phyloP scores from a whole-genome alignment of 2,888 invertebrate genomes.

The Asteroscopus sphinx region DNA sequence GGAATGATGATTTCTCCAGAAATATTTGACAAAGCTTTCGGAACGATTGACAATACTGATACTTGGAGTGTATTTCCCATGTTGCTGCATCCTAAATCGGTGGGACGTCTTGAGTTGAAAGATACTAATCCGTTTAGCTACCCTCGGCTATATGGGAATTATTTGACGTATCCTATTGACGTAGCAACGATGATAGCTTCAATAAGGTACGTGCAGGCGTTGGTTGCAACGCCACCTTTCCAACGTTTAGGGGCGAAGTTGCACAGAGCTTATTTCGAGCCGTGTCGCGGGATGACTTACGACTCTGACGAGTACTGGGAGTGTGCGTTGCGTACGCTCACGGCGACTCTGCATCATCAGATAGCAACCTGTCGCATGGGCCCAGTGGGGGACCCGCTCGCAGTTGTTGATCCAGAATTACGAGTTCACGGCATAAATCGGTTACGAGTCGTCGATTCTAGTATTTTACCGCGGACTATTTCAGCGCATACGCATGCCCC shows the following conservation, averaged over 20 bases:
- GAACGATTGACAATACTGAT: conserved; percentile 77
- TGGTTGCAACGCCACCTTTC: conserved; percentile 86
- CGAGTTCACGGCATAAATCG: conserved; percentile 84
- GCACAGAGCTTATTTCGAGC: conserved; percentile 90
- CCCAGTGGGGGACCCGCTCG: conserved; percentile 87
- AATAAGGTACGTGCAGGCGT: conserved; percentile 86
- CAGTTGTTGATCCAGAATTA: conserved; percentile 91
- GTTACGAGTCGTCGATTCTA: conserved; percentile 88
- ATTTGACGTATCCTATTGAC: conserved; percentile 91
- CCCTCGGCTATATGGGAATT: conserved; percentile 92
- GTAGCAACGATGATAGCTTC: conserved; percentile 90
- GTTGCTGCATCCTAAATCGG: conserved; percentile 92
- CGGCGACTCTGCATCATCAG: conserved; percentile 91
- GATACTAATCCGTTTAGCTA: conserved; percentile 91
- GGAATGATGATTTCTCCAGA: conserved; percentile 85
- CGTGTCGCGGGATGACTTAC: conserved; percentile 87
- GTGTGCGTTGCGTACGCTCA: conserved; percentile 90
- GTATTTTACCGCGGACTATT: conserved; percentile 88
- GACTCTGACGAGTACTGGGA: conserved; percentile 91
- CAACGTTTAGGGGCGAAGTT: conserved; percentile 85
- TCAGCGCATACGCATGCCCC: conserved; percentile 89
- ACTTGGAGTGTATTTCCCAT: conserved; percentile 91
- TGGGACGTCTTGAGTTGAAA: conserved; percentile 91
- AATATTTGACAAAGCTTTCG: conserved; percentile 81
- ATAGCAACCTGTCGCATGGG: conserved; percentile 92